phyloP scores from a whole-genome alignment of 2,888 invertebrate genomes.

The Fabriciana adippe region DNA sequence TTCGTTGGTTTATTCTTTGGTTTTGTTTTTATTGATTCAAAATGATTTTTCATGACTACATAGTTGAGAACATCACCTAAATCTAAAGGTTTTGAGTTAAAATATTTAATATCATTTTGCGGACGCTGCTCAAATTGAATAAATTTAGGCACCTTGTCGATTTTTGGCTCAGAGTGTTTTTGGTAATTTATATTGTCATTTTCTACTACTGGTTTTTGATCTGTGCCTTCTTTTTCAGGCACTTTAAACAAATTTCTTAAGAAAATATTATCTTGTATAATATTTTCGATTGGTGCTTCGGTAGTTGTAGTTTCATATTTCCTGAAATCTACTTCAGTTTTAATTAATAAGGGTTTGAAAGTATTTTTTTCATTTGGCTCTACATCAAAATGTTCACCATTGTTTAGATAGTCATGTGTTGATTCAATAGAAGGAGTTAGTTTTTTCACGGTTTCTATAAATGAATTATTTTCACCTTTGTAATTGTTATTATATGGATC shows the following conservation, averaged over 20 bases:
- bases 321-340: constrained; percentile 16
- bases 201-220: constrained; percentile 40
- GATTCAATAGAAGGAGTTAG: constrained; percentile 18
- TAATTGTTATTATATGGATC: constrained; percentile 13
- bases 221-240: constrained; percentile 44
- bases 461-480: background rate
- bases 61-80: constrained; percentile 65
- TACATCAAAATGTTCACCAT: constrained; percentile 40
- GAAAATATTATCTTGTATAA: constrained; percentile 66
- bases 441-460: background rate
- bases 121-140: constrained; percentile 54
- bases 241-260: constrained; percentile 60
- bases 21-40: constrained; percentile 67
- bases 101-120: constrained; percentile 47
- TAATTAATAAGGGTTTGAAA: constrained; percentile 41
- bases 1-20: constrained; percentile 50
- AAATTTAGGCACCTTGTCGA: constrained; percentile 57
- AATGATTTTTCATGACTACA: constrained; percentile 64
- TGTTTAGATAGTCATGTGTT: background rate
- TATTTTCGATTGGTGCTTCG: constrained; percentile 48
- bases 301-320: constrained; percentile 42
- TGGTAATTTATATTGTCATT: constrained; percentile 42
- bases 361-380: constrained; percentile 41
- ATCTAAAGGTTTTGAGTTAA: constrained; percentile 58
- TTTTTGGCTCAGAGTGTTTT: constrained; percentile 48